Evolutionary conservation across 2,888 invertebrate genomes (phyloP), one percentile per base, ranked within the genome.

Genomic region (Drosophila barbarae): DNA sequence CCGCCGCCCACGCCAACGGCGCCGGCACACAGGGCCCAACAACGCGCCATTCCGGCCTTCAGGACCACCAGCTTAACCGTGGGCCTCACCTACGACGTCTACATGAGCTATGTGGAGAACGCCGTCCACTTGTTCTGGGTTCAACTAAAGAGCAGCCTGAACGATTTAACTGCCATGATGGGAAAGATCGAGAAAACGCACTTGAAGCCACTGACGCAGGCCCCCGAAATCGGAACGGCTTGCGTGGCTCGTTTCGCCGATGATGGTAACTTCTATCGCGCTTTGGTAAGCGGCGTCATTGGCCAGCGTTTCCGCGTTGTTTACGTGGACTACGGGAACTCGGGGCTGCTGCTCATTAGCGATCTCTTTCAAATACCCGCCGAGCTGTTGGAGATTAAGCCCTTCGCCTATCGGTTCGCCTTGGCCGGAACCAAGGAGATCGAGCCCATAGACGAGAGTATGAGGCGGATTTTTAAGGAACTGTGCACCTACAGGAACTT

Each of bases 311-410:
- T 93, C 86, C 94, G 94, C 88, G 91, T 95, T 6, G 94, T 93
- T 83, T 95, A 94, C 87, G 94, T 95, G 32, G 95, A 95, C 88
- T 95, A 94, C 87, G 95, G 95, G 30, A 94, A 95, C 84, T 93
- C 93, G 7, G 95, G 95, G 89, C 90, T 93, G 80, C 92, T 95
- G 12, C 91, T 93, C 0, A 92, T 93, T 69, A 92, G 92, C 72
- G 92, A 94, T 74, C 92, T 96, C 50, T 95, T 92, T 87, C 93
- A 94, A 86, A 93, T 95, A 74, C 95, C 95, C 0, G 91, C 93
- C 63, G 92, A 93, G 80, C 93, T 92, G 88, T 91, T 95, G 2
- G 91, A 92, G 60, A 93, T 93, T 0, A 93, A 93, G 90, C 93
- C 94, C 6, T 93, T 94, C 90, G 95, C 95, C 0, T 92, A 94